These are phyloP conservation scores for Pandemis cinnamomeana DNA, from an alignment of 2,888 invertebrate genomes.

Conservation along the genomic window DNA sequence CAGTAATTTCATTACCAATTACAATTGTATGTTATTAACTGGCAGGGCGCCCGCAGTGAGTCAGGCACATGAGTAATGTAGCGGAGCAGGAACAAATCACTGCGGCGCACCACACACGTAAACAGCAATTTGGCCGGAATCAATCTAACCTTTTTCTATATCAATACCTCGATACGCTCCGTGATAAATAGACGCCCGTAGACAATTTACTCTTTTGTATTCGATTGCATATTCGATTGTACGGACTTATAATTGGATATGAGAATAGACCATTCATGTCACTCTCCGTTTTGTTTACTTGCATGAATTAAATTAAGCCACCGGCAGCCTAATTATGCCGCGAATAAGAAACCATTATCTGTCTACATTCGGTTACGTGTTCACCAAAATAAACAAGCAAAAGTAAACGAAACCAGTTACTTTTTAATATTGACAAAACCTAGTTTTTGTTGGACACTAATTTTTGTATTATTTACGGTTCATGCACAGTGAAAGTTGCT, in stretches of 20 bases:
- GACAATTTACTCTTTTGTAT: constrained; percentile 49
- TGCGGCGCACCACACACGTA: constrained; percentile 72
- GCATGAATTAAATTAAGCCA: constrained; percentile 45
- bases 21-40: constrained; percentile 52
- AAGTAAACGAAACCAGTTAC: constrained; percentile 14
- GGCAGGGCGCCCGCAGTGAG: constrained; percentile 60
- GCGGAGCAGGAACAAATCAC: constrained; percentile 52
- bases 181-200: constrained; percentile 43
- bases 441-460: constrained; percentile 30
- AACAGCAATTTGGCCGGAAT: constrained; percentile 67
- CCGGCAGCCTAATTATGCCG: constrained; percentile 13
- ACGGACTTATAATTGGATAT: constrained; percentile 37
- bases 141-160: constrained; percentile 67
- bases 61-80: constrained; percentile 69
- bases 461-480: constrained; percentile 37
- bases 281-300: constrained; percentile 56
- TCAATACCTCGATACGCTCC: constrained; percentile 46
- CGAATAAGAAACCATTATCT: constrained; percentile 11
- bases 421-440: constrained; percentile 25
- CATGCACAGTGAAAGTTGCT: constrained; percentile 42
- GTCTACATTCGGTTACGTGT: constrained; percentile 19
- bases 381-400: constrained; percentile 21
- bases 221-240: constrained; percentile 40
- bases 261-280: constrained; percentile 43
- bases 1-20: constrained; percentile 72